These are phyloP conservation scores for Cathartes aura DNA, from an alignment of 2,113 vertebrate species.

Conservation along the genomic window DNA sequence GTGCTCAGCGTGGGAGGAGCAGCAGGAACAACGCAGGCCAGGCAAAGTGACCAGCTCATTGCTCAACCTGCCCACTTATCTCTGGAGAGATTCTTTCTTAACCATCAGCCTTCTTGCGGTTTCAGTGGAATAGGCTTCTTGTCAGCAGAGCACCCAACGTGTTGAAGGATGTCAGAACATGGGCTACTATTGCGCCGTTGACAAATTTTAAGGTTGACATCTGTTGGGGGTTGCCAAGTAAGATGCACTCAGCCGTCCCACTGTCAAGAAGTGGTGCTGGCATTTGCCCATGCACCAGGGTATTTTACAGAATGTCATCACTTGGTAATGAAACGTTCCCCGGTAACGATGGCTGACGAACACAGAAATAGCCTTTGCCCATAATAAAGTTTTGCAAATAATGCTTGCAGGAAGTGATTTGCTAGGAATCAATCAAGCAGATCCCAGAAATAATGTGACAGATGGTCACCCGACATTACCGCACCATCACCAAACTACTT, in stretches of 20 bases:
- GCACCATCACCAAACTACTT: slow-evolving; percentile 14
- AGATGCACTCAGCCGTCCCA: not conserved
- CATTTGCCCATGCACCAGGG: slow-evolving; percentile 33
- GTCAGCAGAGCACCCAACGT: not conserved
- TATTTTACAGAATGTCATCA: slow-evolving; percentile 52
- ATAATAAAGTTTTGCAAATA: slow-evolving; percentile 49
- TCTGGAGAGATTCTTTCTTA: not conserved
- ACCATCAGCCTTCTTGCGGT: not conserved
- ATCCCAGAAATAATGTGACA: slow-evolving; percentile 42
- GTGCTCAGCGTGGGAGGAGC: not conserved
- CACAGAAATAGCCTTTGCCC: slow-evolving; percentile 62
- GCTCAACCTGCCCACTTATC: not conserved
- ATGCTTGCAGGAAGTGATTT: slow-evolving; percentile 56
- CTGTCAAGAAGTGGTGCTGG: slow-evolving; percentile 10
- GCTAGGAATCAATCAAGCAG: slow-evolving; percentile 34
- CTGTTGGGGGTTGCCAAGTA: not conserved
- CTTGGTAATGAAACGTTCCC: slow-evolving; percentile 30
- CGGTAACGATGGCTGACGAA: not conserved
- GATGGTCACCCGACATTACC: slow-evolving; percentile 13
- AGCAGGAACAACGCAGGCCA: not conserved
- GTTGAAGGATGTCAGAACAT: slow-evolving; percentile 1
- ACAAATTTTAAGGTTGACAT: slow-evolving; percentile 9
- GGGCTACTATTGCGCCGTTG: not conserved
- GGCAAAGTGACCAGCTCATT: not conserved
- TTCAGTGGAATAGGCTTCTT: not conserved